Percentiles rank a stretch among this genome's conserved stretches.
Conservation (phyloP, 2,797 vertebrate genomes). For the Enteromius treurensis region DNA sequence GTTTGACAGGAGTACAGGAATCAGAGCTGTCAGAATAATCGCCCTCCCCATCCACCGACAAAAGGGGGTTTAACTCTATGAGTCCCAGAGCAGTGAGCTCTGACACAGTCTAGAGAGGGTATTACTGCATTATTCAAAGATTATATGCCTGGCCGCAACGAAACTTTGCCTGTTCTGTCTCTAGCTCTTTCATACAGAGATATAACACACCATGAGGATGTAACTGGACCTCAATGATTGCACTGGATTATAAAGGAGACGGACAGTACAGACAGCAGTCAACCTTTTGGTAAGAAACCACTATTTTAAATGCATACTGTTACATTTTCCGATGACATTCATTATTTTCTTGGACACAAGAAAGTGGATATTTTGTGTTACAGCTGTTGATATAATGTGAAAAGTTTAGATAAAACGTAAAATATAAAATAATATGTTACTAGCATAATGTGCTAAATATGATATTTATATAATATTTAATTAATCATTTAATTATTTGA, state of each 20-base stretch:
- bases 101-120: slow-evolving; percentile 2
- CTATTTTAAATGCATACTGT: neutral
- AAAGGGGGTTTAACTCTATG: slow-evolving; percentile 38
- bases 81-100: slow-evolving; percentile 34
- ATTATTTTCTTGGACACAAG: neutral
- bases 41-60: slow-evolving; percentile 10
- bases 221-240: slow-evolving; percentile 13
- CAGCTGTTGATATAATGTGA: neutral
- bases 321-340: neutral
- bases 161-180: slow-evolving; percentile 21
- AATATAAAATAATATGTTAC: neutral
- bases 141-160: slow-evolving; percentile 26
- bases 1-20: slow-evolving; percentile 35
- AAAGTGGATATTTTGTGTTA: neutral
- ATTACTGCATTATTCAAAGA: slow-evolving; percentile 2
- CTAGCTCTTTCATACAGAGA: slow-evolving; percentile 3
- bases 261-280: slow-evolving; percentile 2
- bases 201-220: slow-evolving; percentile 39
- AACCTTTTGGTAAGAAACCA: slow-evolving; percentile 56
- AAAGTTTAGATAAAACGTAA: neutral
- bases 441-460: neutral
- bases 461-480: neutral
- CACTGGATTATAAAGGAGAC: slow-evolving; percentile 41
- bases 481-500: neutral
- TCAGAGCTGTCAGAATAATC: slow-evolving; percentile 31